Evolutionary conservation across 2,797 vertebrate genomes (phyloP).

Genomic region (Caiman crocodilus): DNA sequence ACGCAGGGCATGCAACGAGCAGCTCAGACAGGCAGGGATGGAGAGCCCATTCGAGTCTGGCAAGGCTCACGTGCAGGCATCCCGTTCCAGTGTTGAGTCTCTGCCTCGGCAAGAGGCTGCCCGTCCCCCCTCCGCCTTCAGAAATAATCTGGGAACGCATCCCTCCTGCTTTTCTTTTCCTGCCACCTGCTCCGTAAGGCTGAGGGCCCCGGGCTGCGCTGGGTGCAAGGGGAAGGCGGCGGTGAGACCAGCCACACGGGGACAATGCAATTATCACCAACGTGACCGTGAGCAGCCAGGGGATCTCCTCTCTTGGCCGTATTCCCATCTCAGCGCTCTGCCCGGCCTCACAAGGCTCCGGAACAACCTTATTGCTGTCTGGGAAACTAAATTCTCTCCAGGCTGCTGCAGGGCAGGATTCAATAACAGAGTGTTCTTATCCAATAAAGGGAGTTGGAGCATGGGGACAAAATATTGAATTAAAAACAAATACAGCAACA

Average conservation of each 20-base stretch:
- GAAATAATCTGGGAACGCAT: neutral
- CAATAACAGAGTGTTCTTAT: slow-evolving; percentile 60
- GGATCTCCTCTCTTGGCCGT: slow-evolving; percentile 20
- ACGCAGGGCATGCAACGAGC: no score
- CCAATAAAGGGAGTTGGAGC: slow-evolving; percentile 65
- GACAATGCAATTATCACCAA: neutral
- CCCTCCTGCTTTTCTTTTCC: no score
- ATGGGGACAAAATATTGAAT: slow-evolving; percentile 73
- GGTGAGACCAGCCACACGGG: slow-evolving; percentile 39
- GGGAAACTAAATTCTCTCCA: slow-evolving; percentile 52
- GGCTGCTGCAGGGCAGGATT: slow-evolving; percentile 66
- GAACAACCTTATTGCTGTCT: neutral
- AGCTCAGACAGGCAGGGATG: no score
- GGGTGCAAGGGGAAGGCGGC: neutral
- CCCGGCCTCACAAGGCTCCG: slow-evolving; percentile 31
- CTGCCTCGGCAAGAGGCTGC: neutral
- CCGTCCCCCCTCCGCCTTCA: no score
- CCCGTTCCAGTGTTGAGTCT: neutral
- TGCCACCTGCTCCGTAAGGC: neutral
- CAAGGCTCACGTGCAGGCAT: no score
- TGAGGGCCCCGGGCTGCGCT: neutral
- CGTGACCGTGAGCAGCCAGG: neutral
- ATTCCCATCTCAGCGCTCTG: neutral
- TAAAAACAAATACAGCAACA: slow-evolving; percentile 67
- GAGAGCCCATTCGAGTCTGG: no score